Evolutionary conservation across 2,113 vertebrate genomes (phyloP), one percentile per base, ranked within the genome.

Genomic region (Sturnira hondurensis): DNA sequence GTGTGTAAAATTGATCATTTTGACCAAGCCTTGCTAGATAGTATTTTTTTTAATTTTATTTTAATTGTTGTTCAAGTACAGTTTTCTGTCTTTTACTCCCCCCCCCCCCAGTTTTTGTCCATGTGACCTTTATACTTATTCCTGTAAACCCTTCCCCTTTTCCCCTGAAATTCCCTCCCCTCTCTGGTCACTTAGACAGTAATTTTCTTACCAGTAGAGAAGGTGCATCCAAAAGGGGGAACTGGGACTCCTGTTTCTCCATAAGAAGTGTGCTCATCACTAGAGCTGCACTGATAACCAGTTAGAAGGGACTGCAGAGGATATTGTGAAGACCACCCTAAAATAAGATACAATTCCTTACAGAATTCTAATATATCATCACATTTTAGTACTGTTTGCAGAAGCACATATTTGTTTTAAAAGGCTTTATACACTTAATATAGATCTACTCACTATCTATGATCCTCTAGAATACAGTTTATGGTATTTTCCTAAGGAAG

Each of bases 161-260:
- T 15, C 47, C 47, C 47, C 47, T 50, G 47, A 50, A 50, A 50
- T 50, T 50, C 47, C 47, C 13, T 43, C 43, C 43, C 43, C 43
- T 5, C 13, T 50, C 47, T 50, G 47, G 47, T 50, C 47, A 50
- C 47, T 50, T 43, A 43, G 43, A 43, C 43, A 43, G 43, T 43
- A 54, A 36, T 11, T 68, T 45, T 78, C 94, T 97, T 97, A 99
- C 99, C 99, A 81, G 99, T 97, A 90, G 99, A 99, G 97, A 99
- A 99, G 17, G 99, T 86, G 95, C 99, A 98, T 81, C 99, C 99
- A 91, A 99, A 99, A 1, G 99, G 99, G n/a, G 99, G 99, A 58
- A 99, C 99, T 0, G 99, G 97, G 87, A 97, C 96, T 1, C 99
- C 99, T 6, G 97, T 94, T 95, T 98, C 99, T 73, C 99, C 99